Base-by-base conservation (phyloP, 2,113 vertebrate species). In the Eurystomus gularis region DNA sequence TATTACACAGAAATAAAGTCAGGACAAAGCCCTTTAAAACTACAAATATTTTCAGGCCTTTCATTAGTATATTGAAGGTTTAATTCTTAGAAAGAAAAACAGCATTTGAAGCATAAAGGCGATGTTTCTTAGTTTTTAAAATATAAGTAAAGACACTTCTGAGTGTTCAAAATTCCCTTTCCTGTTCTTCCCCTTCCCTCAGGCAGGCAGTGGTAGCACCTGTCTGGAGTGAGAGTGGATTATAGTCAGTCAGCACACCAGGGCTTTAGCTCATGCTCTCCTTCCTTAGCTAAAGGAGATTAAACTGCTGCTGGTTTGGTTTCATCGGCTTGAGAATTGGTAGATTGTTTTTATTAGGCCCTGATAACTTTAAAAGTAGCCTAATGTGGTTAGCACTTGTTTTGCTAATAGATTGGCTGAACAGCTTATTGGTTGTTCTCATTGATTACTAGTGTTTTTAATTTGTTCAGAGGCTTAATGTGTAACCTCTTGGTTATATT, bases 1-100 rank as follows among this genome's bases (percentile, higher is more conserved):
- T 94, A 72, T 69, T 94, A 71, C 48, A 86, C 81, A 26, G 4
- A 94, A 94, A 95, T 81, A 73, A 82, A 92, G 55, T 71, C 60
- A 71, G 70, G 48, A 93, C 65, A 87, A 93, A 96, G 48, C 66
- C 31, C 44, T 91, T 84, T 89, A 68, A 79, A 94, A 60, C 52
- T 69, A 42, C 35, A 82, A 64, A 72, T 18, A 28, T 65, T 83
- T 81, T 39, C 57, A 66, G 44, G 31, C 48, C 57, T 79, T 93
- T 79, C 61, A 72, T 82, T 78, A 82, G 51, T 68, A 17, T 62
- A 52, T 44, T 20, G 12, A 94, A 40, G 15, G 26, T 65, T 89
- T 68, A 19, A 89, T 93, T 71, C 77, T 82, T 79, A 76, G 77
- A 72, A 87, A 80, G 44, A 73, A 73, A 91, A 55, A 33, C 2